Conservation (phyloP, 2,797 vertebrate genomes). For the Gastrophryne carolinensis region DNA sequence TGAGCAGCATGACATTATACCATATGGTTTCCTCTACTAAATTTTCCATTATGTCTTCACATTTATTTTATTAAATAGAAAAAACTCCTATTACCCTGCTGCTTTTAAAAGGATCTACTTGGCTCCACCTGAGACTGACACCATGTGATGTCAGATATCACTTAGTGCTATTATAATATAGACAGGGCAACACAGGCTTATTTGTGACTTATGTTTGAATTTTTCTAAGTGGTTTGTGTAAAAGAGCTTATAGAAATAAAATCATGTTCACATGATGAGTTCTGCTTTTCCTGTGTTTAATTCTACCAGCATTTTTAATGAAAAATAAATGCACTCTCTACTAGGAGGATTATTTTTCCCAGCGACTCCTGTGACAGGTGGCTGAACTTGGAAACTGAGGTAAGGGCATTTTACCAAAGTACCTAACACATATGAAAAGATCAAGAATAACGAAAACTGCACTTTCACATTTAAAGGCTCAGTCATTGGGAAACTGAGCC, state of each 20-base stretch:
- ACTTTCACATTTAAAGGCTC: no score
- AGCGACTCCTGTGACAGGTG: no score
- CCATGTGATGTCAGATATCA: not conserved
- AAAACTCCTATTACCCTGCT: conserved; percentile 2
- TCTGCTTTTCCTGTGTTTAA: no score
- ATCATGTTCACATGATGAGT: no score
- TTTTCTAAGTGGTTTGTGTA: not conserved
- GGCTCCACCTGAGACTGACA: not conserved
- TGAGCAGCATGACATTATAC: conserved; percentile 22
- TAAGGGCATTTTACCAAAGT: no score
- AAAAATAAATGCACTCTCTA: no score
- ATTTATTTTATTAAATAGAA: conserved; percentile 13
- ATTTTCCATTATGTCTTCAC: conserved; percentile 21
- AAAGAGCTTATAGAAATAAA: not conserved
- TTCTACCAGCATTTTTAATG: no score
- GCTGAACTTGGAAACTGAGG: no score
- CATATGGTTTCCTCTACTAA: conserved; percentile 7
- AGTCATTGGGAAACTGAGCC: no score
- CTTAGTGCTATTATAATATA: not conserved
- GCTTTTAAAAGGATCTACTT: not conserved
- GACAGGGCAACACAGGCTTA: not conserved
- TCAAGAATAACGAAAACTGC: no score
- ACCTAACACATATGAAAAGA: no score
- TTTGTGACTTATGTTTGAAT: not conserved
- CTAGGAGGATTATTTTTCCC: no score